Base-by-base conservation (phyloP, 2,888 invertebrate genomes). In the Mesorhabditis spiculigera region DNA sequence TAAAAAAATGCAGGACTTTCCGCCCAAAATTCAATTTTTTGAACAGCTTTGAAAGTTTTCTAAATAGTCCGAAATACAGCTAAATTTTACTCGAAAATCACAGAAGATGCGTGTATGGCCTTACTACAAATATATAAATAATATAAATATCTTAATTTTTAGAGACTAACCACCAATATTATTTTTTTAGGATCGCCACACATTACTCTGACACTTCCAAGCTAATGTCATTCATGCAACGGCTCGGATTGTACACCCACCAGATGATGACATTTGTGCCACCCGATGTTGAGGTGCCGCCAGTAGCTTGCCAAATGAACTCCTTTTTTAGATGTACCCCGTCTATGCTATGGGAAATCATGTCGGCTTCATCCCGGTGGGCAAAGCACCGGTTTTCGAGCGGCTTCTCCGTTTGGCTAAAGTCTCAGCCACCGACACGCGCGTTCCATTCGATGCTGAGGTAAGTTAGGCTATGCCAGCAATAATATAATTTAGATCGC, bases 331-430 rank as follows among this genome's bases (percentile, higher is more conserved):
- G 73, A 90, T 90, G 63, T 89, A 88, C 77, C 86, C 86, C 0
- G 93, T 95, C 41, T 88, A 93, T 81, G 85, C 96, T 44, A 94
- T 98, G 87, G 97, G 97, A 0, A 89, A 89, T 74, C 88, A 94
- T 13, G 86, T 93, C 65, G 95, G 97, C 0, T 91, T 92, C 86
- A 88, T 96, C 28, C 88, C 90, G 0, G 90, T 91, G 69, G 88
- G 88, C 2, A 88, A 90, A 41, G 91, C 91, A 0, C 81, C 87
- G 0, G 89, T 89, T 81, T 89, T 93, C 44, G 90, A 91, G 0
- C 88, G 91, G 6, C 90, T 91, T 79, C 87, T 97, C 10, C 89
- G 96, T n/a, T 85, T 89, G 0, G 87, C 92, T 66, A 97, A 97
- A 88, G 91, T 87, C 4, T 79, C 92, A 10, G 90, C 73, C 4